phyloP scores from a whole-genome alignment of 2,113 vertebrate genomes.

The Solea solea region DNA sequence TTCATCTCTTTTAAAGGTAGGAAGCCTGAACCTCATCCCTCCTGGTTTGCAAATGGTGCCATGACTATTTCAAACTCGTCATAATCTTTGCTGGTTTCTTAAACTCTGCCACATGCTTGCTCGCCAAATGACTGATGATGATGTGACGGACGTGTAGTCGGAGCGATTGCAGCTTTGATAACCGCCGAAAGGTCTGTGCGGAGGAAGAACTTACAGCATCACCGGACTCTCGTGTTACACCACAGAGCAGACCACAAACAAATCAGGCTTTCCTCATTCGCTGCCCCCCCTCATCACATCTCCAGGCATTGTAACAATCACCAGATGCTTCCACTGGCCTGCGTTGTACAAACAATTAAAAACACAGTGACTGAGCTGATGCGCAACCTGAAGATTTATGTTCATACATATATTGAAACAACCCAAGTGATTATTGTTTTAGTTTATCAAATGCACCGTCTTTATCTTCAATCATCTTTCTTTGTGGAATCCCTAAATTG shows the following conservation, averaged over 20 bases:
- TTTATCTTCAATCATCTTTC: slow-evolving; percentile 48
- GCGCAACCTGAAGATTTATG: slow-evolving; percentile 6
- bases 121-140: slow-evolving; percentile 28
- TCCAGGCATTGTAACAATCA: slow-evolving; percentile 52
- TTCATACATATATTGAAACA: slow-evolving; percentile 4
- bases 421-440: slow-evolving; percentile 50
- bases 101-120: slow-evolving; percentile 33
- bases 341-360: slow-evolving; percentile 63
- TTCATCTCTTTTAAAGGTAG: slow-evolving; percentile 85
- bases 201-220: slow-evolving; percentile 48
- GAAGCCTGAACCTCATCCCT: slow-evolving; percentile 16
- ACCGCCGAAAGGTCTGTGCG: slow-evolving; percentile 33
- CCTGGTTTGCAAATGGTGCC: slow-evolving; percentile 4
- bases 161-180: slow-evolving; percentile 32
- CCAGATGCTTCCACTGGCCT: slow-evolving; percentile 70
- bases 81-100: slow-evolving; percentile 11
- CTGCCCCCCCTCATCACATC: slow-evolving; percentile 48
- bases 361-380: slow-evolving; percentile 28
- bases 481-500: slow-evolving; percentile 48
- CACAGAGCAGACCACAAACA: slow-evolving; percentile 40
- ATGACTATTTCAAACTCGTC: neutral
- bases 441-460: slow-evolving; percentile 29
- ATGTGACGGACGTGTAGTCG: slow-evolving; percentile 47
- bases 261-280: slow-evolving; percentile 41
- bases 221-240: slow-evolving; percentile 49